Conservation (phyloP, 2,797 vertebrate species). For the Acanthornis magna region DNA sequence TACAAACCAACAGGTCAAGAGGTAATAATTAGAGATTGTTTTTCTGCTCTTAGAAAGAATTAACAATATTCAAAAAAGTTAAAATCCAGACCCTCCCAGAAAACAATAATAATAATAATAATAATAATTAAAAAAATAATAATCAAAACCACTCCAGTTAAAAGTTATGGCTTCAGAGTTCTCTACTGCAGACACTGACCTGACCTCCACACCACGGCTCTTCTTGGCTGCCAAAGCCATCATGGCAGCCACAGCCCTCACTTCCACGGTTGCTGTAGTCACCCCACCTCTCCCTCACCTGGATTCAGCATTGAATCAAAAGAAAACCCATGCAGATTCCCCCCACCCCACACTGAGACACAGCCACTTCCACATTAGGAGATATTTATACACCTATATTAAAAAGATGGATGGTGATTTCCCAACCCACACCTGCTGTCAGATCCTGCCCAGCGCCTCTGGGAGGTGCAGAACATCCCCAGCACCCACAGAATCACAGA, state of each 20-base stretch:
- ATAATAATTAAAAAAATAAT: constrained; percentile 48
- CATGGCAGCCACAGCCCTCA: not conserved
- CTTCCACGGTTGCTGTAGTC: not conserved
- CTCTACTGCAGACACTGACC: constrained; percentile 54
- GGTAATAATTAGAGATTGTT: constrained; percentile 77
- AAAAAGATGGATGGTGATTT: not conserved
- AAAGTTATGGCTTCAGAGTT: constrained; percentile 84
- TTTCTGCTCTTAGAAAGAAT: constrained; percentile 79
- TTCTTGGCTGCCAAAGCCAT: not conserved
- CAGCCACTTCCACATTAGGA: constrained; percentile 64
- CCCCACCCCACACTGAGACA: constrained; percentile 53
- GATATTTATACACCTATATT: constrained; percentile 28
- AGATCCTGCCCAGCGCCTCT: not conserved
- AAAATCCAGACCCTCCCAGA: constrained; percentile 76
- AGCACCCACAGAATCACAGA: not conserved
- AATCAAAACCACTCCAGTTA: constrained; percentile 79
- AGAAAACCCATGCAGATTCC: constrained; percentile 66
- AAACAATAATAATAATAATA: constrained; percentile 65
- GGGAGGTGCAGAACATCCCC: not conserved
- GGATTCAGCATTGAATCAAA: constrained; percentile 35
- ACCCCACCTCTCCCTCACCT: constrained; percentile 33
- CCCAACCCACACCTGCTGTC: not conserved
- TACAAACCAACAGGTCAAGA: constrained; percentile 78
- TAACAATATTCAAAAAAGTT: constrained; percentile 78
- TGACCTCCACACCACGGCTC: constrained; percentile 23